Evolutionary conservation across 1,140 invertebrate species (phyloP).

Genomic region (Thalassaphorura encarpata): DNA sequence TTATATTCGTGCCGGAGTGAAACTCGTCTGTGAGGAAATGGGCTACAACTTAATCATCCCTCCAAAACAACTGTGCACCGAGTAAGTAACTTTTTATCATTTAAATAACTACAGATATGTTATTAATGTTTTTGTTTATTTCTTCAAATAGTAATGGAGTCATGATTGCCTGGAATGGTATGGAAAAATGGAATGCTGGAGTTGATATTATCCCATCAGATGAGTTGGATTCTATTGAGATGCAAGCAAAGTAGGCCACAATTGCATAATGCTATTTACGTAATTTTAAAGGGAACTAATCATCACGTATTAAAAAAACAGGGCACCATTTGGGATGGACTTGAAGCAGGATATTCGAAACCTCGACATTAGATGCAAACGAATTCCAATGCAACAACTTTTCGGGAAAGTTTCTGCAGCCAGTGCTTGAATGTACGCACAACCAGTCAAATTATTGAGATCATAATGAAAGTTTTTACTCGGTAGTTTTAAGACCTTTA

Average conservation of each 20-base stretch:
- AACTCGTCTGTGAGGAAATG: slow-evolving; percentile 53
- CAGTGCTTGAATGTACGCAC: too few relatives aligned
- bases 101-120: too few relatives aligned
- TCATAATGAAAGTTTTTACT: too few relatives aligned
- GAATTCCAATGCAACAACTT: slow-evolving; percentile 41
- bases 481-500: too few relatives aligned
- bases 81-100: too few relatives aligned
- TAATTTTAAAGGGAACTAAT: background rate
- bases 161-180: slow-evolving; percentile 99
- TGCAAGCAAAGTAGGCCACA: slow-evolving; percentile 43
- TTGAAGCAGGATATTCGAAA: slow-evolving; percentile 45
- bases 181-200: slow-evolving; percentile 53
- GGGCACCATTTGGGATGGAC: slow-evolving; percentile 47
- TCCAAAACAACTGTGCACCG: slow-evolving; percentile 79
- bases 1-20: slow-evolving; percentile 60
- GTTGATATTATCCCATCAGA: slow-evolving; percentile 35
- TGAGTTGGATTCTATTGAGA: slow-evolving; percentile 41
- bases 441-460: too few relatives aligned
- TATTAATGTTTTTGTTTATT: too few relatives aligned
- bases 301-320: slow-evolving; percentile 20
- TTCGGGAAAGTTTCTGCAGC: slow-evolving; percentile 1
- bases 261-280: background rate
- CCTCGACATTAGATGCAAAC: slow-evolving; percentile 49
- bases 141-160: too few relatives aligned
- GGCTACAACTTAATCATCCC: slow-evolving; percentile 60